phyloP scores from a whole-genome alignment of 2,888 invertebrate genomes.

The Mythimna pallens region DNA sequence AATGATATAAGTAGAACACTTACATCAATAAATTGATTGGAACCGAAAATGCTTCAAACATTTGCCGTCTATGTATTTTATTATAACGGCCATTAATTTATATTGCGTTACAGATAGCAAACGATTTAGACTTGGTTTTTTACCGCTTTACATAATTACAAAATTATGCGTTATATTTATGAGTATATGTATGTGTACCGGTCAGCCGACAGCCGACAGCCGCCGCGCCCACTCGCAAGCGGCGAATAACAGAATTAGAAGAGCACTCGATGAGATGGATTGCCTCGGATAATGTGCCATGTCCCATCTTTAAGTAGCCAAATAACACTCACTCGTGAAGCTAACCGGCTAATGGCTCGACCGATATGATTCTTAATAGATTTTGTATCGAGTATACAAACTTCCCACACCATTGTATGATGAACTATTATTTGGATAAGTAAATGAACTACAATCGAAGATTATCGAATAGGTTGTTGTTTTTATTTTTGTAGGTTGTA shows the following conservation, averaged over 20 bases:
- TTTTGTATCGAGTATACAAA: conserved; percentile 28
- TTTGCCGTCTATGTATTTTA: conserved; percentile 84
- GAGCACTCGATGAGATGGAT: conserved; percentile 83
- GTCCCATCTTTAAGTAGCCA: conserved; percentile 83
- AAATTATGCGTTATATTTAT: conserved; percentile 87
- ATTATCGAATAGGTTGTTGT: not conserved
- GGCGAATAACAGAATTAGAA: conserved; percentile 81
- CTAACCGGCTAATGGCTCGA: conserved; percentile 79
- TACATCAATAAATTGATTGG: conserved; percentile 78
- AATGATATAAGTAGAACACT: conserved; percentile 83
- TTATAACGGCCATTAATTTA: conserved; percentile 86
- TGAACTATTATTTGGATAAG: conserved; percentile 39
- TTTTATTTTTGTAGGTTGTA: not conserved
- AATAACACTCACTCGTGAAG: conserved; percentile 78
- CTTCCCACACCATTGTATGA: conserved; percentile 21
- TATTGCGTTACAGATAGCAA: conserved; percentile 88
- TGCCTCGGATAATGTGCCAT: conserved; percentile 84
- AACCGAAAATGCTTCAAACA: conserved; percentile 80
- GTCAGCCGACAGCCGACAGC: conserved; percentile 57
- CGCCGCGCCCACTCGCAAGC: conserved; percentile 82
- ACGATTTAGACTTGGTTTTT: conserved; percentile 84
- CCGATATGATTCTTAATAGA: conserved; percentile 73
- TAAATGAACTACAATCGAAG: not conserved
- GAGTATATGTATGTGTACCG: conserved; percentile 72
- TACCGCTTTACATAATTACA: conserved; percentile 89